Evolutionary conservation across 2,113 vertebrate species (phyloP), one percentile per base, ranked within the genome.

Genomic region (Colistium nudipinnis): DNA sequence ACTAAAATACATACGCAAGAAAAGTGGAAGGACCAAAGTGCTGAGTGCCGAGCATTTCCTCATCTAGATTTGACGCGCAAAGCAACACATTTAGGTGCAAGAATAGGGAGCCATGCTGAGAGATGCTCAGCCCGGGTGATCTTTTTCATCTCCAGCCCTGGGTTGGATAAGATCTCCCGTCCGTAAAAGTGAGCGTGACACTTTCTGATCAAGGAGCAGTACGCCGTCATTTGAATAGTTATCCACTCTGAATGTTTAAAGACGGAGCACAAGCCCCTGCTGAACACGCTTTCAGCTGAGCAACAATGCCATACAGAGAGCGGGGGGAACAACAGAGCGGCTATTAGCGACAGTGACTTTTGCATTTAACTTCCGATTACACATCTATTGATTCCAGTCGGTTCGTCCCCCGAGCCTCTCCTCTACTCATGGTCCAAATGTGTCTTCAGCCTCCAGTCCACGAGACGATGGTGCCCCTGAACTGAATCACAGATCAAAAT

Each of bases 281-380:
- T 47, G 55, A 66, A 38, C 43, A 30, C 24, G 20, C 12, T 70
- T 48, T 61, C 41, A 72, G 44, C 16, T 74, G 57, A 81, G 65
- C 57, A 55, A 71, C 75, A 77, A 72, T 77, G 76, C 66, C 54
- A 82, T 60, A 78, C 81, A 57, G 83, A 33, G 11, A 73, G 51
- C 31, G 22, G 60, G 67, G 66, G n/a, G 5, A 79, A 43, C 2
- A 39, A 69, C 9, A 20, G 35, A 74, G 48, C 45, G 1, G 9
- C 74, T 51, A 54, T 76, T 79, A 78, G 65, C 47, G 54, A 25
- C 2, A 6, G 16, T n/a, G 28, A 45, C 65, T 74, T 62, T 70
- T 83, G 81, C 75, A 82, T 86, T 83, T 54, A 74, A 81, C 54
- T 72, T 75, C 78, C 79, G 83, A 86, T 82, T 86, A 85, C 56